These are phyloP conservation scores for Liposcelis brunnea DNA, from an alignment of 2,888 invertebrate genomes.

Conservation along the genomic window DNA sequence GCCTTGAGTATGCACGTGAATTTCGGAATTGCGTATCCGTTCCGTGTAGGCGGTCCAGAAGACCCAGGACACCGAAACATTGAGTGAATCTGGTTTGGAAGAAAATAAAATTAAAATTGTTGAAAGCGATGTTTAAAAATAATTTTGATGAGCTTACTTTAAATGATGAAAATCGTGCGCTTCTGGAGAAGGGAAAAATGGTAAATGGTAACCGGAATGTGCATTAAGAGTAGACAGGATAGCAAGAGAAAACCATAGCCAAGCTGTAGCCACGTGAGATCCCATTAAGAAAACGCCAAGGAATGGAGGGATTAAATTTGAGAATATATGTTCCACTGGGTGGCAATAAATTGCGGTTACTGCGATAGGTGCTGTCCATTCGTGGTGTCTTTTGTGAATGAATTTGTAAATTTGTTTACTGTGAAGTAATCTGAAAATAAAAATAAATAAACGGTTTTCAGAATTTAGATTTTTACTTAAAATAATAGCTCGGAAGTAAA, in stretches of 20 bases:
- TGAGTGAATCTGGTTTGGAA: slow-evolving; percentile 50
- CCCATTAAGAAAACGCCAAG: slow-evolving; percentile 56
- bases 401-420: slow-evolving; percentile 55
- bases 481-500: no score
- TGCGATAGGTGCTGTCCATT: slow-evolving; percentile 78
- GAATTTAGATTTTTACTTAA: background rate
- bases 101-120: slow-evolving; percentile 12
- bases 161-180: slow-evolving; percentile 78
- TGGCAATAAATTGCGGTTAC: slow-evolving; percentile 66
- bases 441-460: slow-evolving; percentile 8
- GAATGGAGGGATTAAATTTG: slow-evolving; percentile 59
- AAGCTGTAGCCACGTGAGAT: slow-evolving; percentile 56
- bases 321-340: slow-evolving; percentile 57
- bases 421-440: slow-evolving; percentile 45
- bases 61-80: slow-evolving; percentile 66
- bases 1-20: slow-evolving; percentile 50
- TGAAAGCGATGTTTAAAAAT: no score
- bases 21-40: slow-evolving; percentile 60
- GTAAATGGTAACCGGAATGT: slow-evolving; percentile 73
- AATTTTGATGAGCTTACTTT: slow-evolving; percentile 55
- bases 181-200: slow-evolving; percentile 70
- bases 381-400: slow-evolving; percentile 74
- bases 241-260: slow-evolving; percentile 66
- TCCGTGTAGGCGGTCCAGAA: slow-evolving; percentile 65
- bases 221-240: slow-evolving; percentile 60